Conservation (phyloP, 2,113 vertebrate genomes). For the Psittacula cyanocephala region DNA sequence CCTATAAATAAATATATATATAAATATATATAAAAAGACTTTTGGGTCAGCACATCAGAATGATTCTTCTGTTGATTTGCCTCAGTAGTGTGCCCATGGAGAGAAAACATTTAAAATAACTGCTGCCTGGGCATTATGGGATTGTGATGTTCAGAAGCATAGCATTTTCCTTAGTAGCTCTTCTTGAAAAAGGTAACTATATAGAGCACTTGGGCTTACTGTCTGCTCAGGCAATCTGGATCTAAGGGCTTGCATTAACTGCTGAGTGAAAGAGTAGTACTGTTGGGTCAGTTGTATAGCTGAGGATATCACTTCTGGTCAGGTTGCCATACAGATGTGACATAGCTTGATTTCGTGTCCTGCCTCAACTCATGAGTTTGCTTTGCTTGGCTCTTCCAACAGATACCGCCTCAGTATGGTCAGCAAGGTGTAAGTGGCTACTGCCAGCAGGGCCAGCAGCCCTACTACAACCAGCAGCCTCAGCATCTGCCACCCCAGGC, state of each 20-base stretch:
- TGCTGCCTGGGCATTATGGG: neutral
- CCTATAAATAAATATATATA: neutral
- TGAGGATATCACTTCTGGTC: neutral
- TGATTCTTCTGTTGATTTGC: neutral
- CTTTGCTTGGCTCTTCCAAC: slow-evolving; percentile 73
- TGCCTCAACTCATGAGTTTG: slow-evolving; percentile 18
- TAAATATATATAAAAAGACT: neutral
- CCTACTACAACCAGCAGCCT: slow-evolving; percentile 93
- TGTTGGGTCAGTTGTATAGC: neutral
- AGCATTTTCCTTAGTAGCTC: neutral
- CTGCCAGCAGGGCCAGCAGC: slow-evolving; percentile 90
- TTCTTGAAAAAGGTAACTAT: neutral
- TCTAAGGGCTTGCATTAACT: neutral
- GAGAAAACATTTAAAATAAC: neutral
- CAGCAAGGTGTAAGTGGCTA: slow-evolving; percentile 89
- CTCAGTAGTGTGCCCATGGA: neutral
- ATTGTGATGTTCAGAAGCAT: neutral
- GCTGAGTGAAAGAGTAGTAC: neutral
- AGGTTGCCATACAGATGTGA: neutral
- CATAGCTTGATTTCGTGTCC: neutral
- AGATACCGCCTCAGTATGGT: slow-evolving; percentile 92
- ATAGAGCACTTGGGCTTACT: neutral
- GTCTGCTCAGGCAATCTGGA: neutral
- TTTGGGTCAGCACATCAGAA: neutral
- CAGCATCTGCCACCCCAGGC: slow-evolving; percentile 83